phyloP scores from a whole-genome alignment of 2,113 vertebrate species.

The Actenoides lindsayi region DNA sequence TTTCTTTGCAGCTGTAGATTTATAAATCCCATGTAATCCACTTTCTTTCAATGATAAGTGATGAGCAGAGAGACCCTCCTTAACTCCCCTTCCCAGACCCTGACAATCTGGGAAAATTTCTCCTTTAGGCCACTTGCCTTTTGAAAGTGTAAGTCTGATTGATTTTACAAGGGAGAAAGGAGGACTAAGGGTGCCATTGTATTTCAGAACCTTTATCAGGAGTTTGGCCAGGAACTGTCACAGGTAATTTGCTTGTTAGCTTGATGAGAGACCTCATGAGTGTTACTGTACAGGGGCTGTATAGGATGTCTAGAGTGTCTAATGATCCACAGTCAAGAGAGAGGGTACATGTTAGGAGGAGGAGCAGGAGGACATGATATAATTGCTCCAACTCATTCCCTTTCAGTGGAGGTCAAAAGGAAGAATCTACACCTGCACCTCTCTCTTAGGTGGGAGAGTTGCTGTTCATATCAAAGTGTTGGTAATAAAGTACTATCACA shows the following conservation, averaged over 20 bases:
- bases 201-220: slow-evolving; percentile 39
- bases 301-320: background rate
- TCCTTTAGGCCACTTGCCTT: slow-evolving; percentile 12
- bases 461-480: background rate
- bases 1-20: background rate
- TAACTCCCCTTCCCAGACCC: background rate
- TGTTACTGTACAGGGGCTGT: background rate
- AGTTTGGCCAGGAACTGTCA: slow-evolving; percentile 28
- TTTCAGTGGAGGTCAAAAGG: background rate
- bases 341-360: background rate
- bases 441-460: background rate
- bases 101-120: slow-evolving; percentile 34
- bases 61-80: background rate
- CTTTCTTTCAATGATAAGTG: background rate
- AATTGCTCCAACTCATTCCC: background rate
- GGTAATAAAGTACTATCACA: background rate
- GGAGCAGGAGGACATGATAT: background rate
- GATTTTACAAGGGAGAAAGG: slow-evolving; percentile 54
- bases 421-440: background rate
- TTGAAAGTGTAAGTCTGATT: slow-evolving; percentile 39
- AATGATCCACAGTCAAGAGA: background rate
- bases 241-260: background rate
- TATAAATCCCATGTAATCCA: background rate
- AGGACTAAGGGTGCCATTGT: slow-evolving; percentile 18
- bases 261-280: background rate